Evolutionary conservation across 2,797 vertebrate genomes (phyloP), one percentile per base, ranked within the genome.

Genomic region (Malurus splendens): DNA sequence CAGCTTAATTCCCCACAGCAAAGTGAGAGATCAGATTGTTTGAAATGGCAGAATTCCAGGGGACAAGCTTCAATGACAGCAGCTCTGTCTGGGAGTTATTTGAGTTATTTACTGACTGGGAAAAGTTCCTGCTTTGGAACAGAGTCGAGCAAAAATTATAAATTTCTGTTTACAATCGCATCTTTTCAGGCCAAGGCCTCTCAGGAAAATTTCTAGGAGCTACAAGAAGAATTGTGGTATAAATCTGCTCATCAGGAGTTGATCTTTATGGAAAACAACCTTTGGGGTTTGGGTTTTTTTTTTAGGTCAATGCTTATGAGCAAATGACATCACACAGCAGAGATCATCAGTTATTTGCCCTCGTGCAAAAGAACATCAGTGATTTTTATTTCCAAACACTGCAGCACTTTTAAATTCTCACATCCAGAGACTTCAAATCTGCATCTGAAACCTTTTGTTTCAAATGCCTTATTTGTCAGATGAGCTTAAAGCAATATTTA

Each of bases 1-100:
- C 85, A 88, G 82, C 74, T 55, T 87, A 82, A 92, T 80, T 81
- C 84, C 81, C 71, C 62, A 67, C 28, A 82, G 75, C 73, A 91
- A 74, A 87, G 59, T 20, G 52, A 90, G 84, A 77, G 79, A 67
- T 73, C 62, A 71, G 75, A 61, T 65, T 56, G 30, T 23, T 76
- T 68, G 12, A 51, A 54, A 32, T 30, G 54, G 81, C 51, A 78
- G 52, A 27, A 50, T 8, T 54, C 59, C 47, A 64, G 56, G 79
- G 12, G 74, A 11, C 42, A 33, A 64, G 72, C 66, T 41, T 54
- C 73, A 50, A 0, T 61, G 76, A 64, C 87, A 88, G 75, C 78
- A 68, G 7, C 25, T 59, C 27, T 74, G 30, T 80, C 67, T n/a
- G 41, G 42, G 82, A 62, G 51, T 61, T 66, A 52, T 73, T 59